These are phyloP conservation scores for Eretmocerus hayati DNA, from an alignment of 2,888 invertebrate species.

Conservation along the genomic window DNA sequence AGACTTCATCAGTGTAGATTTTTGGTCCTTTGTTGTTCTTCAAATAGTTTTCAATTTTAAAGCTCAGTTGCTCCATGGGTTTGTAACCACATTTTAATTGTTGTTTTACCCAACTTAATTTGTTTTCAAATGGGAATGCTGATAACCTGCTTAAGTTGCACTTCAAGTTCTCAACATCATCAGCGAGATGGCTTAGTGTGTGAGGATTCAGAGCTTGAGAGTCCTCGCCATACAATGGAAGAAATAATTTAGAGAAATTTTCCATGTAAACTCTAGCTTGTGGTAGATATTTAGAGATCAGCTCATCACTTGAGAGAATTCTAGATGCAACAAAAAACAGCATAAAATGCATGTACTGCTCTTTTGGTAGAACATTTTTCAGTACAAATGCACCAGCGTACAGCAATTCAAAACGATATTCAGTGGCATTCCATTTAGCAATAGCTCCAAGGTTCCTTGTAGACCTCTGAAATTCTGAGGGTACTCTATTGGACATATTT, in stretches of 20 bases:
- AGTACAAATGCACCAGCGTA: neutral
- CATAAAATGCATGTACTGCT: too few relatives aligned
- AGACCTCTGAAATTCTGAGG: slow-evolving; percentile 1
- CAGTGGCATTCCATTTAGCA: slow-evolving; percentile 3
- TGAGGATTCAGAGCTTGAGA: neutral
- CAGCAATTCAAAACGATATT: neutral
- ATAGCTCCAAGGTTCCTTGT: neutral
- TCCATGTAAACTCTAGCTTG: neutral
- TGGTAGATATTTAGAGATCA: neutral
- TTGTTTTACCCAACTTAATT: neutral
- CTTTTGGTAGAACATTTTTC: too few relatives aligned
- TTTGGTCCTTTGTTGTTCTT: too few relatives aligned
- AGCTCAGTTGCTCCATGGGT: neutral
- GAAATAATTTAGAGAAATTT: neutral
- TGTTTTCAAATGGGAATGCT: neutral
- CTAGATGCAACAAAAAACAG: neutral
- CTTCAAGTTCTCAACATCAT: neutral
- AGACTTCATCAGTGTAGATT: too few relatives aligned
- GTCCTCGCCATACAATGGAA: neutral
- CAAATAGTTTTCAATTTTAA: too few relatives aligned
- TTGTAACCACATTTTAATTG: neutral
- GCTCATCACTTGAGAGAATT: neutral
- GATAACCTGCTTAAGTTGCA: neutral
- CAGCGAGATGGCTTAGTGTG: neutral
- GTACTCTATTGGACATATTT: neutral